Percentiles rank a stretch among this genome's conserved stretches.
These are phyloP conservation scores for Thaumatotibia leucotreta DNA, from an alignment of 1,140 invertebrate genomes.

Conservation along the genomic window DNA sequence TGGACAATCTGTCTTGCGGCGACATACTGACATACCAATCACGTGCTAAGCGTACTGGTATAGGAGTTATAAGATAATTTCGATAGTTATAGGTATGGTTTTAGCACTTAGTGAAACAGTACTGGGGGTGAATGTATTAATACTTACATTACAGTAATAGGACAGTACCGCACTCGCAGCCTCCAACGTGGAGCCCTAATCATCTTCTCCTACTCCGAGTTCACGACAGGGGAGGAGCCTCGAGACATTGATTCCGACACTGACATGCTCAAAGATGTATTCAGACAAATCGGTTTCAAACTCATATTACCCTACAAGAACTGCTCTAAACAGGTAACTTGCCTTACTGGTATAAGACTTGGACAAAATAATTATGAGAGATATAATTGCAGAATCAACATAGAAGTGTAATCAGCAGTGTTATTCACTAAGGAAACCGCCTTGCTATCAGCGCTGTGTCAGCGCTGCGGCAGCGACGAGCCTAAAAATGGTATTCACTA, in stretches of 20 bases:
- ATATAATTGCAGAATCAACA: background rate
- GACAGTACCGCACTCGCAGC: background rate
- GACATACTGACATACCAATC: too few species aligned
- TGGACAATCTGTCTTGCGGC: too few species aligned
- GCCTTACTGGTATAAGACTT: background rate
- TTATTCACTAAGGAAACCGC: too few species aligned
- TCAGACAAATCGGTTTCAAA: background rate
- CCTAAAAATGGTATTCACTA: too few species aligned
- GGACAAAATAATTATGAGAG: background rate
- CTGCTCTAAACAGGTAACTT: background rate
- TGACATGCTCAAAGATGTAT: background rate
- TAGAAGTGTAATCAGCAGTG: too few species aligned
- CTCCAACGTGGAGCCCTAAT: background rate
- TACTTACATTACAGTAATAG: background rate
- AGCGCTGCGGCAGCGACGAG: too few species aligned
- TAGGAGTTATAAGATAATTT: too few species aligned
- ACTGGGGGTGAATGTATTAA: too few species aligned
- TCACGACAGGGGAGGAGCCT: background rate
- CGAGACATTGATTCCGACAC: background rate
- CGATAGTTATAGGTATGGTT: too few species aligned
- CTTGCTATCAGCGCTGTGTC: too few species aligned
- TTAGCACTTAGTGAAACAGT: too few species aligned
- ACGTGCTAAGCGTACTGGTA: too few species aligned
- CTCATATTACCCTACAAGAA: background rate
- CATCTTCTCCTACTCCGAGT: background rate